Conservation (phyloP, 2,113 vertebrate genomes). For the Cyanoliseus patagonus region DNA sequence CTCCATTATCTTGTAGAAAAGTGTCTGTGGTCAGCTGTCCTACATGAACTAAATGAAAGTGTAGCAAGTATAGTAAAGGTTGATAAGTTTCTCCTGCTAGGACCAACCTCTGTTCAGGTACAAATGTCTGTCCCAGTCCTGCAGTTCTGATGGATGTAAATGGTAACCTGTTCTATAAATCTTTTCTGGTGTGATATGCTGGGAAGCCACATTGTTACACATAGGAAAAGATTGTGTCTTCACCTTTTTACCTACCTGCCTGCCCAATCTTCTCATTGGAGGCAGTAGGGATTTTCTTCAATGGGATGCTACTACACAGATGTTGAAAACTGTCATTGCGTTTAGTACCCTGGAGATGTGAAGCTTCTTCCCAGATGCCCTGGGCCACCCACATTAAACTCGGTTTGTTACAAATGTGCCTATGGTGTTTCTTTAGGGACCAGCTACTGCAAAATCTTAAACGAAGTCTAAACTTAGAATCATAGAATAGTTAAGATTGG, state of each 20-base stretch:
- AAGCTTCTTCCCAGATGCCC: background rate
- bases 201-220: background rate
- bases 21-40: background rate
- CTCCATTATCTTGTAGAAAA: background rate
- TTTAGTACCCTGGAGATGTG: background rate
- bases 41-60: background rate
- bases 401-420: background rate
- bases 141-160: background rate
- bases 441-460: background rate
- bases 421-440: background rate
- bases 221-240: background rate
- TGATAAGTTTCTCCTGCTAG: background rate
- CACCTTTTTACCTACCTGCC: background rate
- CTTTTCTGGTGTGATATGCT: background rate
- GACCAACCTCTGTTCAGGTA: background rate
- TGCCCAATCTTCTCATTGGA: background rate
- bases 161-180: background rate
- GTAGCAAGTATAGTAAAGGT: background rate
- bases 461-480: background rate
- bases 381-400: background rate
- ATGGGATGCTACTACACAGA: background rate
- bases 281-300: background rate
- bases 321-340: background rate
- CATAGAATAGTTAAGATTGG: too few relatives aligned
- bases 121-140: fast-evolving